A percentile compares a stretch with the other conserved stretches of the same genome.
Evolutionary conservation across 2,113 vertebrate genomes (phyloP).

Genomic region (Myxocyprinus asiaticus): DNA sequence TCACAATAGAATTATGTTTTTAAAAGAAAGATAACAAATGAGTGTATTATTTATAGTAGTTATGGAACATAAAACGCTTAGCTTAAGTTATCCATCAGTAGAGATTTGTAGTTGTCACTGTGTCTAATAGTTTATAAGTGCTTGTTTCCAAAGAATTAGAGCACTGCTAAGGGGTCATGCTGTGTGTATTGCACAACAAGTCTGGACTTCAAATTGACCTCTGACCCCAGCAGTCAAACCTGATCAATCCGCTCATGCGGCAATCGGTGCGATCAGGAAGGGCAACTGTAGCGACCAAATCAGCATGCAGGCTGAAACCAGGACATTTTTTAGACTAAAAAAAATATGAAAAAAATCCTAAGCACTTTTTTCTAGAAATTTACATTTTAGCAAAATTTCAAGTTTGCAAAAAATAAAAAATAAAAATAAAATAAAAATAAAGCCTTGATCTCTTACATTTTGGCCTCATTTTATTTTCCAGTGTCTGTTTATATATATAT

Average conservation of each 20-base stretch:
- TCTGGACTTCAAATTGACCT: constrained; percentile 73
- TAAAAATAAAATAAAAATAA: too few species aligned
- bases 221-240: constrained; percentile 66
- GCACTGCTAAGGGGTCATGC: constrained; percentile 63
- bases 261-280: constrained; percentile 1
- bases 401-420: too few species aligned
- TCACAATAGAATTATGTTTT: neutral
- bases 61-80: neutral
- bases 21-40: too few species aligned
- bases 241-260: constrained; percentile 67
- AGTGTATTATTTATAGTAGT: neutral
- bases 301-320: neutral
- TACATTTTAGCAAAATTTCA: too few species aligned
- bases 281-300: neutral
- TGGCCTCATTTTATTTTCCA: too few species aligned
- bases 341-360: too few species aligned
- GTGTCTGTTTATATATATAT: too few species aligned
- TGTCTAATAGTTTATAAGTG: constrained; percentile 48
- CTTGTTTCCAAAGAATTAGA: constrained; percentile 72
- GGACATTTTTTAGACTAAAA: neutral
- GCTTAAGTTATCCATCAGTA: too few species aligned
- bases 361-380: too few species aligned
- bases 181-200: constrained; percentile 75
- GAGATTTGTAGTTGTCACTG: neutral
- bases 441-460: too few species aligned